A percentile compares a stretch with the other conserved stretches of the same genome.
phyloP scores from a whole-genome alignment of 2,888 invertebrate genomes.

The Chloromyia formosa region DNA sequence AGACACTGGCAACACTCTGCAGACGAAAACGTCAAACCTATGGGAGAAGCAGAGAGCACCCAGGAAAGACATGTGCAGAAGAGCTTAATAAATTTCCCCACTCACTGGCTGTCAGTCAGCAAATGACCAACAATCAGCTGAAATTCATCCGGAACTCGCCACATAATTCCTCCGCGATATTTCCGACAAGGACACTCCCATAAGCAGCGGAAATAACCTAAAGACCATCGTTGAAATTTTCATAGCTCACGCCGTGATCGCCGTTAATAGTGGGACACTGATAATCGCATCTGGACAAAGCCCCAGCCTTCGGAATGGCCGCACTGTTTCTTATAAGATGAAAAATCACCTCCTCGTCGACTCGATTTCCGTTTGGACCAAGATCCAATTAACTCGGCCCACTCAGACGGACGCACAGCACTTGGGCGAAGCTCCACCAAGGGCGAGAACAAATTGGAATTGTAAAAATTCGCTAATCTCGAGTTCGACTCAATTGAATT shows the following conservation, averaged over 20 bases:
- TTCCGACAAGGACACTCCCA: slow-evolving; percentile 33
- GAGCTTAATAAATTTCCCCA: background rate
- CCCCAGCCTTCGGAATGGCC: too few relatives aligned
- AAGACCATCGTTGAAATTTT: background rate
- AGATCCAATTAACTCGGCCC: too few relatives aligned
- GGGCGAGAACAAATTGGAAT: slow-evolving; percentile 18
- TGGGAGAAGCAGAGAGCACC: background rate
- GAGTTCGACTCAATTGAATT: background rate
- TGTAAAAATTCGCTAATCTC: slow-evolving; percentile 9
- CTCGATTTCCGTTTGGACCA: too few relatives aligned
- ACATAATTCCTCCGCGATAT: background rate
- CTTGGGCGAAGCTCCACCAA: slow-evolving; percentile 1
- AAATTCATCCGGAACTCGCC: background rate
- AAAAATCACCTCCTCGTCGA: too few relatives aligned
- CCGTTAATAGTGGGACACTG: too few relatives aligned
- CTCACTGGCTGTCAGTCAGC: background rate
- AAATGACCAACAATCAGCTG: slow-evolving; percentile 33
- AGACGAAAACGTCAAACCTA: too few relatives aligned
- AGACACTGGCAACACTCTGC: too few relatives aligned
- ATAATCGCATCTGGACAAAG: too few relatives aligned
- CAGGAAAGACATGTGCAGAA: background rate
- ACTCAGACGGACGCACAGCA: too few relatives aligned
- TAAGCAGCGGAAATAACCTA: background rate
- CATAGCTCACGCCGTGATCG: too few relatives aligned
- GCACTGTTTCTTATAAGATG: too few relatives aligned